Percentiles rank a stretch among this genome's conserved stretches.
Evolutionary conservation across 1,140 invertebrate genomes (phyloP).

Genomic region (Nephila pilipes): DNA sequence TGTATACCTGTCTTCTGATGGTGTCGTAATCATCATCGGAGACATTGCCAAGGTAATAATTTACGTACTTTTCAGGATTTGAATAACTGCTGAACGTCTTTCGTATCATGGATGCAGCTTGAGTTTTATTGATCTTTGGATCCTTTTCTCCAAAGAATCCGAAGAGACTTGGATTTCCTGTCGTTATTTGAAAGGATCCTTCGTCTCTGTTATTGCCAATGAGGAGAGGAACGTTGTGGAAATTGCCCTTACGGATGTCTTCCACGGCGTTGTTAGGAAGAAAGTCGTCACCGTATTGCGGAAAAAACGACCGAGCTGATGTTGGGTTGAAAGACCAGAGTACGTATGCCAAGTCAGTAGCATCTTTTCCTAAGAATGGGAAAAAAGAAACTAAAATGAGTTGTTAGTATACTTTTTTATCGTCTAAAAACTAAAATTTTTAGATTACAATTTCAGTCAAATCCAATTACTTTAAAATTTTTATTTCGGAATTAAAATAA

Average conservation of each 20-base stretch:
- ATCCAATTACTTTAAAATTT: no score
- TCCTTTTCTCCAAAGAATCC: conserved; percentile 55
- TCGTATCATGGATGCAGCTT: background rate
- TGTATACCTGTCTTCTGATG: background rate
- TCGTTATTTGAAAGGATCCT: background rate
- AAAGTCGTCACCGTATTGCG: background rate
- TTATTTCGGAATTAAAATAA: no score
- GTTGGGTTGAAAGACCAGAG: background rate
- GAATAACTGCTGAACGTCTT: background rate
- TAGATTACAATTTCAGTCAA: no score
- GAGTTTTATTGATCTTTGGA: conserved; percentile 12
- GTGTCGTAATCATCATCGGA: background rate
- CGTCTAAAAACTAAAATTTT: no score
- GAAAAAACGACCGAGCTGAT: background rate
- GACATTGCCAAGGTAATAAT: background rate
- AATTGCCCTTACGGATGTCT: background rate
- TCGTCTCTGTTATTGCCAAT: background rate
- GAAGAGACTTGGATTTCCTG: background rate
- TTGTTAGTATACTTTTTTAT: no score
- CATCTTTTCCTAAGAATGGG: background rate
- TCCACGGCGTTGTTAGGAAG: background rate
- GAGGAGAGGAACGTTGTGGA: background rate
- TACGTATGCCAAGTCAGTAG: background rate
- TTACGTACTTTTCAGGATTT: background rate
- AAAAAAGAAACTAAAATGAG: background rate